Evolutionary conservation across 1,140 invertebrate species (phyloP), one percentile per base, ranked within the genome.

Genomic region (Magallana ariakensis): DNA sequence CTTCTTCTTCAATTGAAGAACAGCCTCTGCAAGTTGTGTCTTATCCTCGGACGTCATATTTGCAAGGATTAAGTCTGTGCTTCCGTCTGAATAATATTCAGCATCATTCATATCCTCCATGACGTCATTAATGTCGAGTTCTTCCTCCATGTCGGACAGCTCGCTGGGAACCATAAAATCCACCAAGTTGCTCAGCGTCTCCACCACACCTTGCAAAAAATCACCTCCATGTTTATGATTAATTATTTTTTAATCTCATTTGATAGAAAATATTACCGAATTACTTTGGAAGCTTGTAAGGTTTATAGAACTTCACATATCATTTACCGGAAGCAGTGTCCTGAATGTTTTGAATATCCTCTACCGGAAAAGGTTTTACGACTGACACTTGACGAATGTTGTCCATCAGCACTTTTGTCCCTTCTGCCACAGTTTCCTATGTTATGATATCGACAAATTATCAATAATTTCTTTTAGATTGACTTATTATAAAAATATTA

Each of bases 361-460:
- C 85, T 33, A 86, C 80, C 26, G 85, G 85, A 82, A 86, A 86
- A 3, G 85, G 85, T 19, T 60, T 86, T 16, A 53, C 60, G 22
- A 53, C 10, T 10, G 85, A 57, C 56, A 86, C 75, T 19, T 60
- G 22, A 2, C 53, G 55, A n/a, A 86, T 58, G 55, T 86, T 86
- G 33, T 86, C 62, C 56, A 86, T 55, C 16, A 86, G 53, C 10
- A 53, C 13, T 10, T n/a, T n/a, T 15, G 85, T 46, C 16, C 75
- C 60, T n/a, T 81, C 85, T 22, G 80, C 85, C 26, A 56, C 85
- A 82, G 55, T 53, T 15, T 86, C 85, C 85, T 86, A 22, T 9
- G 46, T 46, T 46, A 46, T 46, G 5, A 46, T 46, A 46, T 46
- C 33, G 33, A 46, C 33, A 46, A 46, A 46, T 46, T 4, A 46